Base-by-base conservation (phyloP, 2,113 vertebrate genomes). In the Vulpes lagopus region DNA sequence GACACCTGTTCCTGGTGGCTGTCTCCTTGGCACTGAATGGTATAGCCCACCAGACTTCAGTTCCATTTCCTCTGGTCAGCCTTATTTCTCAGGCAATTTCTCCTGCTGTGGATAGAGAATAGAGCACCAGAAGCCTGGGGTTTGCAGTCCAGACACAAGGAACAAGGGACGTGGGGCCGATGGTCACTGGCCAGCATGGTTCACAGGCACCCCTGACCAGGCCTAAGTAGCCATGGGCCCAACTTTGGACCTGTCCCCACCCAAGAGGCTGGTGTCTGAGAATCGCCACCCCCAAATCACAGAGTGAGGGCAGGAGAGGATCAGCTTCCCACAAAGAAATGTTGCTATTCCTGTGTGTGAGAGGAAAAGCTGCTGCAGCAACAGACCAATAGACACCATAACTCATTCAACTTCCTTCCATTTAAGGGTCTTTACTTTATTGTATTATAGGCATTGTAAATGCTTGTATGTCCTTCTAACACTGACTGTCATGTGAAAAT, bases 401-500 rank as follows among this genome's bases (percentile, higher is more conserved):
- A n/a, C 9, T 17, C 51, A 30, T n/a, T n/a, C 5, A 30, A 5
- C 4, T 22, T 2, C 15, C 15, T 82, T 65, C 69, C 27, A 7
- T 32, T 43, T 22, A 80, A 32, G 11, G 35, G 19, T 11, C 49
- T 32, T 62, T 25, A 16, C 8, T 76, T 30, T 11, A 7, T 38
- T 60, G 35, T 9, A 19, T 17, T 1, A 6, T 17, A 4, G 8
- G 3, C 55, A 3, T 79, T 4, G 0, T 12, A 23, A 19, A 74
- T 78, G n/a, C 65, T 6, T 14, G 2, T 22, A 1, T 4, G 3
- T 74, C 74, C 71, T 94, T 74, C 84, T 49, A 85, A n/a, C 8
- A 5, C 0, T 43, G 38, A 92, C 49, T 55, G 8, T 25, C 22
- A 11, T 17, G 12, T 38, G 51, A 60, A 59, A 89, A n/a, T 11